Conservation (phyloP, 2,888 invertebrate species). For the Aphodius sticticus region DNA sequence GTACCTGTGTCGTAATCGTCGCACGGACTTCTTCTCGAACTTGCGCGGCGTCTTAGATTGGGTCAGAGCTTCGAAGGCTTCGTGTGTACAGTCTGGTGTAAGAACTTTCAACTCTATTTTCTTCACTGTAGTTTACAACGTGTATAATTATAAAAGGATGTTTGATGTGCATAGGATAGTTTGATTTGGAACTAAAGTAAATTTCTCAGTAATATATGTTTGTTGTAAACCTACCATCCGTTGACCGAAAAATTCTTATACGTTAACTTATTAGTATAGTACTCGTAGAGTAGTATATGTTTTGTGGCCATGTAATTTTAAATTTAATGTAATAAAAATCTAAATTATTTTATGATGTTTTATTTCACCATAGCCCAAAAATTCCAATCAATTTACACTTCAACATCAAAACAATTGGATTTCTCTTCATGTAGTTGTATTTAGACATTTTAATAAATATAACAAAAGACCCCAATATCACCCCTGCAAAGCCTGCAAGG, state of each 20-base stretch:
- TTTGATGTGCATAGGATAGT: slow-evolving; percentile 52
- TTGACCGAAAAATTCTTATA: slow-evolving; percentile 30
- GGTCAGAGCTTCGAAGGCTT: slow-evolving; percentile 50
- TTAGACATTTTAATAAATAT: no score
- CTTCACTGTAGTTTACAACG: slow-evolving; percentile 37
- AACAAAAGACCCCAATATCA: no score
- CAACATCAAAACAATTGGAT: no score
- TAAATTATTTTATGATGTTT: slow-evolving; percentile 55
- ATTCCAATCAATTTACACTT: no score
- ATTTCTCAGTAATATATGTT: slow-evolving; percentile 29
- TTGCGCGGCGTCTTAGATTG: slow-evolving; percentile 4
- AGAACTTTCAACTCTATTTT: slow-evolving; percentile 40
- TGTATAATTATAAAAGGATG: slow-evolving; percentile 48
- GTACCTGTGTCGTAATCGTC: slow-evolving; percentile 45
- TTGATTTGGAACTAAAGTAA: slow-evolving; percentile 35
- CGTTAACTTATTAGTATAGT: slow-evolving; percentile 31
- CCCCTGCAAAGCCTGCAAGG: no score
- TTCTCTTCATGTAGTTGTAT: no score
- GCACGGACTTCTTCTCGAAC: slow-evolving; percentile 38
- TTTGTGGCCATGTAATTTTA: slow-evolving; percentile 64
- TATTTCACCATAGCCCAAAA: slow-evolving; percentile 11
- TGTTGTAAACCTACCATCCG: slow-evolving; percentile 23
- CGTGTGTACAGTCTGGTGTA: slow-evolving; percentile 52
- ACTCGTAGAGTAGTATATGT: slow-evolving; percentile 59
- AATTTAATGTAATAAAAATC: slow-evolving; percentile 63